phyloP scores from a whole-genome alignment of 2,797 vertebrate species.

The Enteromius viviparus region DNA sequence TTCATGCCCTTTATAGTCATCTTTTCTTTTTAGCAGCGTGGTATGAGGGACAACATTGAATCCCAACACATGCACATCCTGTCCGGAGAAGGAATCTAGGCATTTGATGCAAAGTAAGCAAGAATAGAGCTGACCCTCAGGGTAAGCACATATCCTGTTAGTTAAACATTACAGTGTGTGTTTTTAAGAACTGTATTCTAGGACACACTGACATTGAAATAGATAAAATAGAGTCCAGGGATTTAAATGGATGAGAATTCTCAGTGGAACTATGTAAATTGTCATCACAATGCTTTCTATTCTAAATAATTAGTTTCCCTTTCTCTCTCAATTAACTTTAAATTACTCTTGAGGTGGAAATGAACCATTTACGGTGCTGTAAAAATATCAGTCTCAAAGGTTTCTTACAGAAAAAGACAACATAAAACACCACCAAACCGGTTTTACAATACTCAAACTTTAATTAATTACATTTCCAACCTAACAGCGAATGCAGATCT shows the following conservation, averaged over 20 bases:
- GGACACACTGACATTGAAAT: background rate
- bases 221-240: background rate
- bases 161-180: constrained; percentile 26
- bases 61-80: constrained; percentile 58
- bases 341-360: background rate
- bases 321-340: background rate
- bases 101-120: constrained; percentile 66
- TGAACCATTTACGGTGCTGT: background rate
- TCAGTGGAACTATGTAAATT: background rate
- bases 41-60: background rate
- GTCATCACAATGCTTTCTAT: background rate
- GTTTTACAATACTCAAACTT: constrained; percentile 50
- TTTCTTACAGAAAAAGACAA: background rate
- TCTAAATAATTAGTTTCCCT: background rate
- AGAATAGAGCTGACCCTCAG: constrained; percentile 59
- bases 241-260: background rate
- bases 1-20: background rate
- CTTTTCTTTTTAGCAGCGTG: constrained; percentile 1
- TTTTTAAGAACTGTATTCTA: constrained; percentile 9
- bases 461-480: constrained; percentile 76
- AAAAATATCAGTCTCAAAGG: background rate
- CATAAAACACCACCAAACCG: background rate
- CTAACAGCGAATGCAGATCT: constrained; percentile 71
- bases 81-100: constrained; percentile 20
- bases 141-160: constrained; percentile 59